A percentile compares a stretch with the other conserved stretches of the same genome.
These are phyloP conservation scores for Drosophila maculinotata DNA, from an alignment of 2,888 invertebrate genomes.

Conservation along the genomic window DNA sequence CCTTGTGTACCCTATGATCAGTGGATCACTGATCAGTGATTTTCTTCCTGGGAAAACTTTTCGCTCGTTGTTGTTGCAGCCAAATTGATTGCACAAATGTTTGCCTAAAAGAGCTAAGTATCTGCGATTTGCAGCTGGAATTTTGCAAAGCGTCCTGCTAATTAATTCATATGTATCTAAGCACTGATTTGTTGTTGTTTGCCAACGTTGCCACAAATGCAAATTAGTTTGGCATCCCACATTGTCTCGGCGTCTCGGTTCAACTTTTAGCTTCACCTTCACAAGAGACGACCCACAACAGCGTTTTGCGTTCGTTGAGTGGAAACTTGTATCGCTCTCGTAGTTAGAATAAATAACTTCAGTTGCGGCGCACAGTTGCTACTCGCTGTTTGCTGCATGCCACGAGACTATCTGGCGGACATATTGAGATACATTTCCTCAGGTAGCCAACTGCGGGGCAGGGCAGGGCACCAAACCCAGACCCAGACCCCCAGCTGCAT, in stretches of 20 bases:
- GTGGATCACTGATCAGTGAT: slow-evolving; percentile 49
- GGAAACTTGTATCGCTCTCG: slow-evolving; percentile 66
- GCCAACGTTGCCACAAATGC: slow-evolving; percentile 52
- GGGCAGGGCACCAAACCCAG: background rate
- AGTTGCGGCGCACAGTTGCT: slow-evolving; percentile 24
- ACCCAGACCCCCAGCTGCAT: slow-evolving; percentile 47
- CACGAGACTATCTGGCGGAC: slow-evolving; percentile 56
- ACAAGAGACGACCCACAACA: slow-evolving; percentile 70
- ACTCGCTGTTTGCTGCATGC: slow-evolving; percentile 31
- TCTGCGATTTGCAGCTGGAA: slow-evolving; percentile 6
- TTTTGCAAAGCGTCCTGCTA: slow-evolving; percentile 22
- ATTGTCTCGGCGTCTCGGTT: slow-evolving; percentile 20
- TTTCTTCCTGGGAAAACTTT: slow-evolving; percentile 62
- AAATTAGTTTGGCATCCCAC: slow-evolving; percentile 55
- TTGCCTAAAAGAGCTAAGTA: slow-evolving; percentile 53
- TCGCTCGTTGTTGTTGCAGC: slow-evolving; percentile 28
- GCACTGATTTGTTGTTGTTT: slow-evolving; percentile 62
- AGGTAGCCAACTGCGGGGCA: slow-evolving; percentile 33
- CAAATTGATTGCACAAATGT: slow-evolving; percentile 76
- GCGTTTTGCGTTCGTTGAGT: slow-evolving; percentile 63
- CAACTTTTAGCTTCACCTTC: slow-evolving; percentile 7
- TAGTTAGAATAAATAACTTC: slow-evolving; percentile 74
- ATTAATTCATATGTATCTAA: slow-evolving; percentile 66
- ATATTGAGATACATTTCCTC: slow-evolving; percentile 66
- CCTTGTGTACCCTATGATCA: slow-evolving; percentile 70